These are phyloP conservation scores for Labeo rohita DNA, from an alignment of 2,113 vertebrate genomes.

Conservation along the genomic window DNA sequence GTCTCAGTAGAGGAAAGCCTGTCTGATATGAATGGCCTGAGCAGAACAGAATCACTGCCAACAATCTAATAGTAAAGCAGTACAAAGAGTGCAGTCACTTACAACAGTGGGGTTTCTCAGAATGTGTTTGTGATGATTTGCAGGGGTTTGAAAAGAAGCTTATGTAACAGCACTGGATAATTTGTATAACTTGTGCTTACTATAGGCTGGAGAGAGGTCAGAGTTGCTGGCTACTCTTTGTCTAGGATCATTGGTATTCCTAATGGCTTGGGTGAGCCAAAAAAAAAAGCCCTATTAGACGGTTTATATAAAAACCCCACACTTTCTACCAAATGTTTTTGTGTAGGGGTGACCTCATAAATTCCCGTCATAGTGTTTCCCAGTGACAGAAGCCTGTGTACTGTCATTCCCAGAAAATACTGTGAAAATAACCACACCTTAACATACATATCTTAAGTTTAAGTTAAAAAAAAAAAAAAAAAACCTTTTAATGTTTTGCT, in stretches of 20 bases:
- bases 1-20: conserved; percentile 37
- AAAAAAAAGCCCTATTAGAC: background rate
- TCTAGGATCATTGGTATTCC: conserved; percentile 66
- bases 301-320: background rate
- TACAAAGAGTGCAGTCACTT: background rate
- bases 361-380: conserved; percentile 1
- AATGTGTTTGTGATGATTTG: conserved; percentile 54
- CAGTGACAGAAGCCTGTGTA: background rate
- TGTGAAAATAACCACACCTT: background rate
- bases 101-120: background rate
- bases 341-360: background rate
- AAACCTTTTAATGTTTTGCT: no score
- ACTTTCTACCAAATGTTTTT: background rate
- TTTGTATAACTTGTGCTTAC: conserved; percentile 66
- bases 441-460: background rate
- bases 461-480: no score
- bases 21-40: conserved; percentile 46
- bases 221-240: conserved; percentile 62
- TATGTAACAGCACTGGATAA: conserved; percentile 66
- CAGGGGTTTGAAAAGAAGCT: conserved; percentile 60
- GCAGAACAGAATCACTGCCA: background rate
- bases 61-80: conserved; percentile 20
- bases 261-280: conserved; percentile 3
- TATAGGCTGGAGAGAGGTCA: conserved; percentile 61
- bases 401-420: background rate